Evolutionary conservation across 2,113 vertebrate genomes (phyloP), one percentile per base, ranked within the genome.

Genomic region (Rhinolophus ferrumequinum): DNA sequence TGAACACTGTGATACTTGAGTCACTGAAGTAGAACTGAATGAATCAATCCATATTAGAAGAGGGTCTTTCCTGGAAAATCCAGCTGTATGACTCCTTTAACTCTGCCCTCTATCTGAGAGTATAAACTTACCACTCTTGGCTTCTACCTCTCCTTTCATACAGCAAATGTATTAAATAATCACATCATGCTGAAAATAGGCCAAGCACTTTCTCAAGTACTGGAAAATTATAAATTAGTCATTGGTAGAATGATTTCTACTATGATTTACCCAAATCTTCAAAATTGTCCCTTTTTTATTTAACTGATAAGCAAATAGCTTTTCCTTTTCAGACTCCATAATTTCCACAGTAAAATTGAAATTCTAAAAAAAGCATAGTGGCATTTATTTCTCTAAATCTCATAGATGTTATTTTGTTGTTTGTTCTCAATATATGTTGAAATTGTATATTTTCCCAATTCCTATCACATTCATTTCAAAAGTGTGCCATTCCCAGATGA

Each of bases 391-490:
- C 41, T 94, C n/a, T 77, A 73, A 50, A 38, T 80, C 89, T 85
- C 62, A 76, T 16, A 90, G 58, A 94, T 82, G 26, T 88, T 66
- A 52, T 86, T 82, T 89, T 88, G 22, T 67, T 54, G 60, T 56
- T 80, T 86, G 15, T 83, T 95, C 86, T 92, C 80, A 21, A 77
- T 62, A 41, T 52, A 56, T 84, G 50, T 86, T 93, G 58, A 89
- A 97, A 87, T 47, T 86, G 5, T 54, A 84, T 24, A 72, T 80
- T 75, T 80, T 96, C 44, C 69, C 44, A 80, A 44, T 80, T 96
- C 80, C 24, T 60, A 19, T 69, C 38, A 73, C 33, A 91, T 81
- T 92, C 69, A 84, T 94, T 92, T 95, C 76, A 88, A 47, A 96
- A 87, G 16, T 54, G 8, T 66, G 66, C 1, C 28, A 35, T 67